Percentiles rank a stretch among this genome's conserved stretches.
Evolutionary conservation across 2,888 invertebrate species (phyloP).

Genomic region (Drosophila recens): DNA sequence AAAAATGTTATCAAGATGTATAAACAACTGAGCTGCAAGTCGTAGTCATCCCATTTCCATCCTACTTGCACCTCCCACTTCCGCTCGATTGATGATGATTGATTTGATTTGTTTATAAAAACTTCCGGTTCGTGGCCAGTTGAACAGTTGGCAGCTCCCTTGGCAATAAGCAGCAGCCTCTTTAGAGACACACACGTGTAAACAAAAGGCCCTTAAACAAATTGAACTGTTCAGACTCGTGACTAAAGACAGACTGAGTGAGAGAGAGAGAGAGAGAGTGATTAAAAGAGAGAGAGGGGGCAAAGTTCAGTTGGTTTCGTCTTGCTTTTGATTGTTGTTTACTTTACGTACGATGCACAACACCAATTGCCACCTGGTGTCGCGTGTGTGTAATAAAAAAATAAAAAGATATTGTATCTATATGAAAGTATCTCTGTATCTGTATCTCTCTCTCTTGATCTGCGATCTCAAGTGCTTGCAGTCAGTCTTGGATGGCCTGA

Average conservation of each 20-base stretch:
- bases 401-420: not conserved
- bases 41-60: slow-evolving; percentile 44
- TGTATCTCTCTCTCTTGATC: slow-evolving; percentile 7
- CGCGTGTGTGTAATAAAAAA: slow-evolving; percentile 19
- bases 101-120: slow-evolving; percentile 70
- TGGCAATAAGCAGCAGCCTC: slow-evolving; percentile 25
- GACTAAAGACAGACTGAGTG: not conserved
- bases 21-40: slow-evolving; percentile 2
- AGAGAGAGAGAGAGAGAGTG: not conserved
- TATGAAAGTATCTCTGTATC: not conserved
- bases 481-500: slow-evolving; percentile 44
- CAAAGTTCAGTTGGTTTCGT: slow-evolving; percentile 61
- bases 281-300: not conserved
- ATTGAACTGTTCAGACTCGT: slow-evolving; percentile 22
- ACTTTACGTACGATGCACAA: slow-evolving; percentile 32
- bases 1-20: slow-evolving; percentile 42
- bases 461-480: slow-evolving; percentile 41
- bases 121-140: slow-evolving; percentile 67
- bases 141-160: slow-evolving; percentile 28
- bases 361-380: slow-evolving; percentile 63
- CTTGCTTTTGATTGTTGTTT: slow-evolving; percentile 53
- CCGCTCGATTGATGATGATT: slow-evolving; percentile 59
- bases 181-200: slow-evolving; percentile 23
- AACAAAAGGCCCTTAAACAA: slow-evolving; percentile 63
- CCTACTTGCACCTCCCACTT: slow-evolving; percentile 66